These are phyloP conservation scores for Acanthococcus lagerstroemiae DNA, from an alignment of 2,888 invertebrate species.

Conservation along the genomic window DNA sequence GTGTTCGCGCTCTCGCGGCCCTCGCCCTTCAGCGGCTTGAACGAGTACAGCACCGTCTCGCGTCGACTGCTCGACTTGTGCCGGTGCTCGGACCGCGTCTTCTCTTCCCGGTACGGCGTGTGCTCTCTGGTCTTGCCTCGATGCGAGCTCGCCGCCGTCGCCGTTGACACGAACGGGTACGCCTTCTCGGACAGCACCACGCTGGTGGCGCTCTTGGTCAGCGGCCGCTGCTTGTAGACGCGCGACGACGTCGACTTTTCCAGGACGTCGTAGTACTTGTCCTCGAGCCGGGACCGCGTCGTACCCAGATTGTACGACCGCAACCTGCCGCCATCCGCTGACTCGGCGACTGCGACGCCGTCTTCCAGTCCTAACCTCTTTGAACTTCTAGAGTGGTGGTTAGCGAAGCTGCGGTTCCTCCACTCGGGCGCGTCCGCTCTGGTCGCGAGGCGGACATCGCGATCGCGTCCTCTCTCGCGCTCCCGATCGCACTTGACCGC, in stretches of 20 bases:
- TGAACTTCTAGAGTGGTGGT: neutral
- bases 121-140: constrained; percentile 36
- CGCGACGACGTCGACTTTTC: neutral
- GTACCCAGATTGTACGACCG: constrained; percentile 41
- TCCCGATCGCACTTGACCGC: neutral
- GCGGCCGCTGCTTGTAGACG: constrained; percentile 32
- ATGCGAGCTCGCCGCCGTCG: constrained; percentile 20
- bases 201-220: constrained; percentile 62
- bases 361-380: too few species aligned
- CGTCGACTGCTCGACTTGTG: constrained; percentile 17
- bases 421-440: too few species aligned
- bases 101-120: constrained; percentile 26
- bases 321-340: neutral
- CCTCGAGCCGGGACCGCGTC: constrained; percentile 61
- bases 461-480: neutral
- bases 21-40: constrained; percentile 13
- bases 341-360: too few species aligned
- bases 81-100: constrained; percentile 1
- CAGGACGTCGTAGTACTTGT: constrained; percentile 51
- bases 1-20: neutral
- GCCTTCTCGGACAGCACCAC: constrained; percentile 61
- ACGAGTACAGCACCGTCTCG: constrained; percentile 12
- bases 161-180: constrained; percentile 48
- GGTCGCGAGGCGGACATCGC: neutral
- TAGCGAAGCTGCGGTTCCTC: neutral